phyloP scores from a whole-genome alignment of 37 sponge, comb jelly and placozoan species.

The Eunapius fragilis region DNA sequence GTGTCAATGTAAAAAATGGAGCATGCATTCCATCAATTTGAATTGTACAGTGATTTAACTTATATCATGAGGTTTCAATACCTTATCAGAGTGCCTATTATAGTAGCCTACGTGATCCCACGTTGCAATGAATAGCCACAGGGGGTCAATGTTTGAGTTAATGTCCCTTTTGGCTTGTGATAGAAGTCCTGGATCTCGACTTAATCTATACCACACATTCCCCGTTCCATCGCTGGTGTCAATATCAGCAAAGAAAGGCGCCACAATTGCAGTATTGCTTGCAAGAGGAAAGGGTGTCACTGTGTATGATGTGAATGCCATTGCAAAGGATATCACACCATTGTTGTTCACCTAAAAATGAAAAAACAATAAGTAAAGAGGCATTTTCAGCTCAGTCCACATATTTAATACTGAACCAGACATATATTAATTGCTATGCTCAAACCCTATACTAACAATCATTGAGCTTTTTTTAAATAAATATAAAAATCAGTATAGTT shows the following conservation, averaged over 20 bases:
- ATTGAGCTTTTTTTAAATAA: too few species aligned
- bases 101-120: conserved; percentile 20
- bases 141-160: background rate
- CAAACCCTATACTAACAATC: too few species aligned
- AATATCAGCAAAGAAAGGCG: conserved; percentile 19
- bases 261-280: background rate
- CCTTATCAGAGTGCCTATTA: background rate
- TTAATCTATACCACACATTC: conserved; percentile 18
- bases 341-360: background rate
- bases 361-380: background rate
- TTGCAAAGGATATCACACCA: background rate
- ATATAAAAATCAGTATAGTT: too few species aligned
- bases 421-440: too few species aligned
- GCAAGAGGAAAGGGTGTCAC: background rate
- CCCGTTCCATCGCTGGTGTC: background rate
- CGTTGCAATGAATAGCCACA: conserved; percentile 3
- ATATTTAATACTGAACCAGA: background rate
- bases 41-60: too few species aligned
- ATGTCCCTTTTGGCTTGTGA: background rate
- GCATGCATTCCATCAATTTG: too few species aligned
- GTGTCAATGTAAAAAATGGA: too few species aligned
- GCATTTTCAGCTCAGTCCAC: too few species aligned
- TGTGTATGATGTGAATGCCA: background rate
- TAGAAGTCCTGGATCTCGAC: background rate
- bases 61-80: background rate